Evolutionary conservation across 2,797 vertebrate species (phyloP).

Genomic region (Taeniopygia guttata): DNA sequence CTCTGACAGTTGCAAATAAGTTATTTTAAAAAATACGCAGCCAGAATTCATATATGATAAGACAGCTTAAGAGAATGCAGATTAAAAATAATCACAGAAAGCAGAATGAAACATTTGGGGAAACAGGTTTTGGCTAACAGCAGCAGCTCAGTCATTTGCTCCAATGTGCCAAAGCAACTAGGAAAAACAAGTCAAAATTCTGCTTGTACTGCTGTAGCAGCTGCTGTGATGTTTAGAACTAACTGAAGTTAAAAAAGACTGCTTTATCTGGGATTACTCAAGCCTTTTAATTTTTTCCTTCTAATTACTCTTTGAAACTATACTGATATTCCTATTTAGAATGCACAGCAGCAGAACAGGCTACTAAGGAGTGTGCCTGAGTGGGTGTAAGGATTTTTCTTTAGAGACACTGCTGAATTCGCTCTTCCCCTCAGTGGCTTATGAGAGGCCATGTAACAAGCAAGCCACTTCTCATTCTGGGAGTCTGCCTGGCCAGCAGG

Average conservation of each 20-base stretch:
- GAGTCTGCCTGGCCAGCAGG: neutral
- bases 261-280: neutral
- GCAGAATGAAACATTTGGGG: slow-evolving; percentile 14
- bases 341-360: neutral
- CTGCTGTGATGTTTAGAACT: neutral
- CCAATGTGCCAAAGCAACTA: neutral
- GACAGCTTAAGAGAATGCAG: neutral
- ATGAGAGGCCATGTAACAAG: rapidly evolving
- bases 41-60: slow-evolving; percentile 26
- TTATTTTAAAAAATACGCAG: neutral
- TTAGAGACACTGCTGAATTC: neutral
- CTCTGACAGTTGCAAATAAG: slow-evolving; percentile 24
- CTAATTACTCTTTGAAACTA: neutral
- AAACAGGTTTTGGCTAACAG: slow-evolving; percentile 38
- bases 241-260: neutral
- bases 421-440: neutral
- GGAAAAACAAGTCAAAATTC: slow-evolving; percentile 13
- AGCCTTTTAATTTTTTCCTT: neutral
- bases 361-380: neutral
- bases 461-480: neutral
- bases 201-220: neutral
- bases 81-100: slow-evolving; percentile 51
- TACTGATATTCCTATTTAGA: neutral
- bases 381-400: neutral
- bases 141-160: slow-evolving; percentile 23